A percentile compares a stretch with the other conserved stretches of the same genome.
Conservation (phyloP, 92 coral and sea anemone genomes). For the Desmophyllum pertusum region DNA sequence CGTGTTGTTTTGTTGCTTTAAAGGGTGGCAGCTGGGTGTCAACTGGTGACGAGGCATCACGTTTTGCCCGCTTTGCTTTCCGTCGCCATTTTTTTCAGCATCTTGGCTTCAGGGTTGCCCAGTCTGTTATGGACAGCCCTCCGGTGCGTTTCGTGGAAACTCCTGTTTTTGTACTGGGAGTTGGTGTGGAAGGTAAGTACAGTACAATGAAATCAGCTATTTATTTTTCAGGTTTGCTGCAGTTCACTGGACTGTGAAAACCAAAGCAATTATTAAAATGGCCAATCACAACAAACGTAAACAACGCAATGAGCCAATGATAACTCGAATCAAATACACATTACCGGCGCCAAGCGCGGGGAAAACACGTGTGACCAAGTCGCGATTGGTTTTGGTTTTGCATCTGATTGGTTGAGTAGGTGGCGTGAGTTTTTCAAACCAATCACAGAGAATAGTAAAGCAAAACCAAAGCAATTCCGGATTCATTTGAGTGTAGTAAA, state of each 20-base stretch:
- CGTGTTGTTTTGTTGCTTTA: neutral
- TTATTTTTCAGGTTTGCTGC: neutral
- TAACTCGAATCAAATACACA: no score
- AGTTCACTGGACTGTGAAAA: neutral
- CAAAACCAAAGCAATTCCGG: no score
- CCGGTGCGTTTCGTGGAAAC: constrained; percentile 68
- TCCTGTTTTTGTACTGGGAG: constrained; percentile 61
- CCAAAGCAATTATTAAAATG: no score
- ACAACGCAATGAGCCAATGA: no score
- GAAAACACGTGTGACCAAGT: no score
- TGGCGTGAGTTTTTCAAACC: no score
- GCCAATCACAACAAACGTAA: no score
- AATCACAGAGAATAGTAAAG: no score
- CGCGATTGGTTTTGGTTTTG: no score
- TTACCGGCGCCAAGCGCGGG: no score
- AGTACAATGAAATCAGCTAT: neutral
- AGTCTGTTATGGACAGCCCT: constrained; percentile 37
- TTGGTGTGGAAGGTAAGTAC: constrained; percentile 61
- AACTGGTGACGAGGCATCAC: constrained; percentile 67
- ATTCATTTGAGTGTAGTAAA: no score
- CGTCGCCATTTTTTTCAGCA: constrained; percentile 79
- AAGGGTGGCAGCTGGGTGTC: constrained; percentile 74
- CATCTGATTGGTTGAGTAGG: no score
- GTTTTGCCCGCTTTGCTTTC: constrained; percentile 64
- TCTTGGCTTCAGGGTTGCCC: constrained; percentile 66